phyloP scores from a whole-genome alignment of 1,140 invertebrate species.

The Hypothenemus hampei region DNA sequence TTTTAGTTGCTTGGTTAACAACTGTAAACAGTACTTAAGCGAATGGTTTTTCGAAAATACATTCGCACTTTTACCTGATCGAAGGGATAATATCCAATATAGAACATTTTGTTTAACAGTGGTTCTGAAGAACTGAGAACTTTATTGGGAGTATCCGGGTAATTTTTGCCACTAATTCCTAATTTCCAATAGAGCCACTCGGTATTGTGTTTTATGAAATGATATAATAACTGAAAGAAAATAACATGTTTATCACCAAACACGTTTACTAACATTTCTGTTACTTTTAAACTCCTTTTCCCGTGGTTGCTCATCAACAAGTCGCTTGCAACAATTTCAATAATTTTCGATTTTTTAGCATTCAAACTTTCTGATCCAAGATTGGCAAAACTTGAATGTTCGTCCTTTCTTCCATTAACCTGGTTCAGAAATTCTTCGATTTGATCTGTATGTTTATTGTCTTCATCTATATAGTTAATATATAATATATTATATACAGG shows the following conservation, averaged over 20 bases:
- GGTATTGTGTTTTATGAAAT: slow-evolving; percentile 62
- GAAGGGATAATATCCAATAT: slow-evolving; percentile 63
- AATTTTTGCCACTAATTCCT: slow-evolving; percentile 45
- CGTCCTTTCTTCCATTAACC: slow-evolving; percentile 46
- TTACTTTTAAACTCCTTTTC: slow-evolving; percentile 52
- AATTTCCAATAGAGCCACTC: slow-evolving; percentile 61
- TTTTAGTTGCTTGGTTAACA: slow-evolving; percentile 41
- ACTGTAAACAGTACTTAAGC: slow-evolving; percentile 4
- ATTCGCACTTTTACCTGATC: slow-evolving; percentile 55
- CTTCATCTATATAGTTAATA: slow-evolving; percentile 61
- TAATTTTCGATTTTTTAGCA: slow-evolving; percentile 47
- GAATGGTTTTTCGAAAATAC: background rate
- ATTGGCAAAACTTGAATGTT: slow-evolving; percentile 41
- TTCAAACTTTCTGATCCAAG: slow-evolving; percentile 48
- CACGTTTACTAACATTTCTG: background rate
- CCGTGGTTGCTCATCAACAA: slow-evolving; percentile 52
- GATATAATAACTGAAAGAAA: slow-evolving; percentile 55
- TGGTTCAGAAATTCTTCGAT: slow-evolving; percentile 57
- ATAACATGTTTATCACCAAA: background rate
- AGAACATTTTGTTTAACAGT: slow-evolving; percentile 69
- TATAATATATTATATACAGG: too few relatives aligned
- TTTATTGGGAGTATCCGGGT: slow-evolving; percentile 44
- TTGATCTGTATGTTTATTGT: slow-evolving; percentile 66
- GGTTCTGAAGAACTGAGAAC: slow-evolving; percentile 52
- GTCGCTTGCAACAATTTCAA: slow-evolving; percentile 52